Evolutionary conservation across 1,140 invertebrate species (phyloP), one percentile per base, ranked within the genome.

Genomic region (Dinothrombium tinctorium): DNA sequence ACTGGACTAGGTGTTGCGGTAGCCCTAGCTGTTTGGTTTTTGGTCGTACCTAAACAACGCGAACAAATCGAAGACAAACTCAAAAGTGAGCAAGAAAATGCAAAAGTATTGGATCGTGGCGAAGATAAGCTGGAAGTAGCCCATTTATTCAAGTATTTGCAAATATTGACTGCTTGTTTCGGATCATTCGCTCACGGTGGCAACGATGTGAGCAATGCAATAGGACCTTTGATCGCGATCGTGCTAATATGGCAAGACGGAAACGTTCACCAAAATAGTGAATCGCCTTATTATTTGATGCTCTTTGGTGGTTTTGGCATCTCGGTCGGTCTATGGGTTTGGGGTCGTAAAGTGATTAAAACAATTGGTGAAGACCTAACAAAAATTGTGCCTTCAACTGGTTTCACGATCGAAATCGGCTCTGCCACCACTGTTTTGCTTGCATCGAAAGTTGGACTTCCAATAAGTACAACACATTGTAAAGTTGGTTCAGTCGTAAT

Each of bases 401-500:
- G 86, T 12, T 90, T 92, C 51, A 82, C 81, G 5, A 90, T 92
- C 57, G 86, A 92, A 63, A 71, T 98, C 49, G 90, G 90, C 24
- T 74, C 90, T 20, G 90, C 92, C 12, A 67, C 89, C 41, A 96
- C 92, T 19, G 92, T 96, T 35, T 63, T 98, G 50, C 57, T 92
- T 41, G 90, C 92, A 24, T 89, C 82, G 49, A 96, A 96, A 61
- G 71, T 84, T 47, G 89, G 89, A 11, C 64, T 98, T 50, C 92
- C 92, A n/a, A 83, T 98, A 49, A 89, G 80, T 45, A 95, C 89
- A 4, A 98, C 92, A 0, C 92, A 98, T 59, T 98, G 92, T 58
- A 98, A 98, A 66, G 89, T 98, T 5, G 90, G 87, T 15, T 89
- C 82, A 9, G 82, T 94, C 4, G 83, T 92, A 8, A 82, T 76